Conservation (phyloP, 2,113 vertebrate species). For the Pelobates fuscus region DNA sequence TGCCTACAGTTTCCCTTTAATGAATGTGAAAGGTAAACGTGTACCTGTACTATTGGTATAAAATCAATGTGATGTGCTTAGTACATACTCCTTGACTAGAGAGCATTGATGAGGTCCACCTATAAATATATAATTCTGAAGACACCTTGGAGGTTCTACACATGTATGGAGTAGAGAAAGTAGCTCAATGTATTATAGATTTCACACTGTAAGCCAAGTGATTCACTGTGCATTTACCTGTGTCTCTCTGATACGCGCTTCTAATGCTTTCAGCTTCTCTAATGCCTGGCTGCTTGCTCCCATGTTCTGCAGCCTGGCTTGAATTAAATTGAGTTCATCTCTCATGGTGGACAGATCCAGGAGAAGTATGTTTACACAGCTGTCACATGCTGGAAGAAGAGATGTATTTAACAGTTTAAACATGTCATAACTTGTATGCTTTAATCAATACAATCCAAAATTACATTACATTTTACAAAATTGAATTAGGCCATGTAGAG, state of each 20-base stretch:
- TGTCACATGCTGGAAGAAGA: slow-evolving; percentile 81
- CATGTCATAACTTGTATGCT: not conserved
- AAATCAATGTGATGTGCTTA: too few relatives aligned
- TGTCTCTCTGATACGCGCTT: slow-evolving; percentile 73
- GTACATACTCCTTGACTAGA: too few relatives aligned
- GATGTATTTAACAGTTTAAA: not conserved
- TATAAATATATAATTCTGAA: too few relatives aligned
- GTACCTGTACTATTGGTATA: too few relatives aligned
- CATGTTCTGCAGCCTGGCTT: slow-evolving; percentile 73
- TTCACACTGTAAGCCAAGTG: too few relatives aligned
- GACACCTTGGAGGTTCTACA: too few relatives aligned
- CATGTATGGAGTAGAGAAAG: too few relatives aligned
- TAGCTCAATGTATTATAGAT: too few relatives aligned
- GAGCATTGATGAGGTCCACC: too few relatives aligned
- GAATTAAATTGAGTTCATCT: slow-evolving; percentile 73
- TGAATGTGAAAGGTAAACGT: too few relatives aligned
- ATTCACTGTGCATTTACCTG: slow-evolving; percentile 76
- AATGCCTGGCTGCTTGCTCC: slow-evolving; percentile 60
- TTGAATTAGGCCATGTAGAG: not conserved
- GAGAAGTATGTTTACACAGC: slow-evolving; percentile 84
- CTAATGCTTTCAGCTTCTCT: slow-evolving; percentile 76
- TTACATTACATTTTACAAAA: not conserved
- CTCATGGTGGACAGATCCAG: slow-evolving; percentile 76
- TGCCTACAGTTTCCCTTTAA: too few relatives aligned
- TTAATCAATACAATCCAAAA: not conserved